Evolutionary conservation across 1,140 invertebrate genomes (phyloP).

Genomic region (Heliconius melpomene): DNA sequence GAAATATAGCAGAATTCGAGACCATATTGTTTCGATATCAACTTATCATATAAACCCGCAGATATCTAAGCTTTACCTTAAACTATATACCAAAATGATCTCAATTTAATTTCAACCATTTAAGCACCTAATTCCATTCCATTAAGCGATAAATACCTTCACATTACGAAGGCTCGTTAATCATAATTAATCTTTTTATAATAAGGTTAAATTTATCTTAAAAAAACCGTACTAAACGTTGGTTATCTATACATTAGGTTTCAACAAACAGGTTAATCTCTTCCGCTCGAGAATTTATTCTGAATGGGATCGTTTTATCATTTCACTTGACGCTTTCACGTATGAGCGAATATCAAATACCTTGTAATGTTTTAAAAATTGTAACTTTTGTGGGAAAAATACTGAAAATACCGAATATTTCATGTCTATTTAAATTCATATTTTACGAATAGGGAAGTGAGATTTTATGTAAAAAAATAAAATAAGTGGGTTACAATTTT

Average conservation of each 20-base stretch:
- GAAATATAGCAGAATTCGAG: too few species aligned
- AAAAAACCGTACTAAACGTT: constrained; percentile 19
- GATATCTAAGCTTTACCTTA: background rate
- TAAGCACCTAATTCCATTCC: constrained; percentile 10
- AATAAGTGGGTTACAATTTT: too few species aligned
- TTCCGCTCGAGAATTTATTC: constrained; percentile 29
- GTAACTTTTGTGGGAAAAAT: constrained; percentile 8
- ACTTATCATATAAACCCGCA: too few species aligned
- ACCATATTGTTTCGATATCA: too few species aligned
- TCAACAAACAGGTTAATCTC: constrained; percentile 39
- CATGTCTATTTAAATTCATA: too few species aligned
- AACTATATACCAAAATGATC: background rate
- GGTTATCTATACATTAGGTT: constrained; percentile 36
- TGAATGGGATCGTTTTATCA: constrained; percentile 32
- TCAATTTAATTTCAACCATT: constrained; percentile 13
- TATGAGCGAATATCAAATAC: constrained; percentile 31
- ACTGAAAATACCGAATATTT: background rate
- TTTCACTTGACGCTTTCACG: constrained; percentile 30
- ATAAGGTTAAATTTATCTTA: constrained; percentile 31
- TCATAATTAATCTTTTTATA: constrained; percentile 34
- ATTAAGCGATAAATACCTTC: constrained; percentile 30
- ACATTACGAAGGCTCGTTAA: constrained; percentile 17
- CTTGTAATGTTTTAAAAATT: constrained; percentile 23
- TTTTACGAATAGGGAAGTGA: background rate
- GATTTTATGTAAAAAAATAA: too few species aligned